Percentiles rank a stretch among this genome's conserved stretches.
Conservation (phyloP, 30 jellyfish, hydroid and myxozoan genomes). For the Chrysaora quinquecirrha region DNA sequence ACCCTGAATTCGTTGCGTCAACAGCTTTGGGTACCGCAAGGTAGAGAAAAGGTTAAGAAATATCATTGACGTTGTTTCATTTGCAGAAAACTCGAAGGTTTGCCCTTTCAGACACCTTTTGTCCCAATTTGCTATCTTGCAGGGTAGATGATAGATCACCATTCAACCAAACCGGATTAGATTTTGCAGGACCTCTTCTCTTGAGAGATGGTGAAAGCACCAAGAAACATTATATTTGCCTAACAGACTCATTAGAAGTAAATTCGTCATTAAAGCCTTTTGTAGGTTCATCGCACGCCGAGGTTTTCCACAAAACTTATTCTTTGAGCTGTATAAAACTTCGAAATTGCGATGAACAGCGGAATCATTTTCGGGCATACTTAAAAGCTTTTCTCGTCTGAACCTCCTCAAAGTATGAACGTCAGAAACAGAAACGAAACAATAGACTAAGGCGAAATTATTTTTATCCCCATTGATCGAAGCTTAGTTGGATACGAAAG, state of each 20-base stretch:
- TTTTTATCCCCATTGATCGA: too few relatives aligned
- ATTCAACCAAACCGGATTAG: slow-evolving; percentile 39
- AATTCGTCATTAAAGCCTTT: slow-evolving; percentile 21
- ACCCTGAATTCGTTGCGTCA: slow-evolving; percentile 43
- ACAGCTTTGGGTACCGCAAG: slow-evolving; percentile 54
- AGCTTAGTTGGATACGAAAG: too few relatives aligned
- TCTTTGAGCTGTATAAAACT: too few relatives aligned
- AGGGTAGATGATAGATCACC: slow-evolving; percentile 58
- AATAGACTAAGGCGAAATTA: too few relatives aligned
- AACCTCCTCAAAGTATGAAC: too few relatives aligned
- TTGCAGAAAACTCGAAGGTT: slow-evolving; percentile 58
- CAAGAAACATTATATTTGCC: slow-evolving; percentile 22
- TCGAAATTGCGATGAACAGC: too few relatives aligned
- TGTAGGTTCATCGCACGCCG: neutral
- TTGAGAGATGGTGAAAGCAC: neutral
- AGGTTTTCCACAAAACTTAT: too few relatives aligned
- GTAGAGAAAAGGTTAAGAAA: slow-evolving; percentile 34
- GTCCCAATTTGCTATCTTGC: slow-evolving; percentile 16
- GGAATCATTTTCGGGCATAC: too few relatives aligned
- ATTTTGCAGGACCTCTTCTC: slow-evolving; percentile 56
- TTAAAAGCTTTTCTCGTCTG: too few relatives aligned
- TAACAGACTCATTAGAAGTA: slow-evolving; percentile 57
- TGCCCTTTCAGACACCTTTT: slow-evolving; percentile 18
- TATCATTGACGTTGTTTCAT: slow-evolving; percentile 2
- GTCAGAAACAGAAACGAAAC: too few relatives aligned